Evolutionary conservation across 2,888 invertebrate genomes (phyloP).

Genomic region (Aleiodes alternator): DNA sequence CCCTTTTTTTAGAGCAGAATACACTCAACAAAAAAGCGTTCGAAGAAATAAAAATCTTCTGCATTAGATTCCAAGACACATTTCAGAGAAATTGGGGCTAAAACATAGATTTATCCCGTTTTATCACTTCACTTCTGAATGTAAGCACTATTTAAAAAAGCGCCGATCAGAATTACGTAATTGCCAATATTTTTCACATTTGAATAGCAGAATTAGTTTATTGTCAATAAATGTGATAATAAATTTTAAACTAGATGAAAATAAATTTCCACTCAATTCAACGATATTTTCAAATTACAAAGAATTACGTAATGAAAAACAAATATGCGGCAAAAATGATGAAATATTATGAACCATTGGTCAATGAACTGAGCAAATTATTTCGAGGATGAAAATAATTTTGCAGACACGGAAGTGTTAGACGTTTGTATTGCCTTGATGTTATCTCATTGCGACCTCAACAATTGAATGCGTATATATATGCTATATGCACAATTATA

Average conservation of each 20-base stretch:
- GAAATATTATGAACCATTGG: neutral
- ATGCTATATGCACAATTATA: constrained; percentile 18
- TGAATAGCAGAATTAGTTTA: neutral
- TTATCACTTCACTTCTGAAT: no score
- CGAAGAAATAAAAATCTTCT: no score
- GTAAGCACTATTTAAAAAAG: no score
- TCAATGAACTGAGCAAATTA: constrained; percentile 9
- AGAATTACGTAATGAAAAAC: constrained; percentile 28
- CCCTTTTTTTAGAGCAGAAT: no score
- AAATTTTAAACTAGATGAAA: constrained; percentile 1
- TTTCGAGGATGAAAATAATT: constrained; percentile 21
- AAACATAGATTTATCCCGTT: no score
- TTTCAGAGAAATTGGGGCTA: no score
- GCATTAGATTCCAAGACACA: no score
- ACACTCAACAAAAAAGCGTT: no score
- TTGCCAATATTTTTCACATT: no score
- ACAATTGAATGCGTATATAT: neutral
- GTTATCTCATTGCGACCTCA: constrained; percentile 20
- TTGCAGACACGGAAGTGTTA: constrained; percentile 20
- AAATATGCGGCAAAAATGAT: constrained; percentile 19
- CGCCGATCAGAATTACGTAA: no score
- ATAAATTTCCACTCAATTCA: neutral
- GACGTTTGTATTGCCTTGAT: constrained; percentile 2
- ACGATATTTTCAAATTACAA: neutral
- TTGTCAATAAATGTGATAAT: neutral